phyloP scores from a whole-genome alignment of 2,797 vertebrate species.

The Paratrypauchen microcephalus region DNA sequence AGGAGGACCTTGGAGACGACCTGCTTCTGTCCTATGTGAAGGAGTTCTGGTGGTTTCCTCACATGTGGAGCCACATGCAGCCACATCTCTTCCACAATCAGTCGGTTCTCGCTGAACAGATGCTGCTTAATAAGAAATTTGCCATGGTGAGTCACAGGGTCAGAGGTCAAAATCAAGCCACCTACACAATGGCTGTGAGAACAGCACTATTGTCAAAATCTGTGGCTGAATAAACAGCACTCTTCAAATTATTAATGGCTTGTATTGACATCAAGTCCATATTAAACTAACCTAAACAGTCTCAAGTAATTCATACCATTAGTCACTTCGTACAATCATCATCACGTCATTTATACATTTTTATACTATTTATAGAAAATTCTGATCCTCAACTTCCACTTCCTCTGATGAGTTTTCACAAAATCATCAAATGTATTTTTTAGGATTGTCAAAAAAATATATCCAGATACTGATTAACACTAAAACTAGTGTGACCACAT shows the following conservation, averaged over 20 bases:
- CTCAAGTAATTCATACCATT: neutral
- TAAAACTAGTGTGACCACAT: too few species aligned
- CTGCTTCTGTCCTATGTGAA: constrained; percentile 92
- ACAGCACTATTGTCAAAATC: neutral
- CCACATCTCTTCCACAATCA: constrained; percentile 99
- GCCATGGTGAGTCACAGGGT: constrained; percentile 86
- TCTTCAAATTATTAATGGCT: neutral
- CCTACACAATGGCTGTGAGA: neutral
- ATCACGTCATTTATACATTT: too few species aligned
- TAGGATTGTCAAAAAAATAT: too few species aligned
- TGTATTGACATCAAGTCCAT: neutral
- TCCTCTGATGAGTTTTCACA: too few species aligned
- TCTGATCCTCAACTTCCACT: too few species aligned
- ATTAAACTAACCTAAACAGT: neutral
- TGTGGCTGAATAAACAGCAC: neutral
- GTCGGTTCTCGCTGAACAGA: constrained; percentile 95
- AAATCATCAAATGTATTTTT: too few species aligned
- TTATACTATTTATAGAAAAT: too few species aligned
- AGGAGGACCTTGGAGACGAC: constrained; percentile 94
- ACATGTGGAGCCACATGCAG: constrained; percentile 99
- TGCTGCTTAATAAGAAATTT: constrained; percentile 98
- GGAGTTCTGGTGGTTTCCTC: constrained; percentile 98
- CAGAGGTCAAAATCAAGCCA: constrained; percentile 49
- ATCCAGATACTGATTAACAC: too few species aligned
- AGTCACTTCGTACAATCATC: neutral